Evolutionary conservation across 2,888 invertebrate genomes (phyloP).

Genomic region (Holacanthella duospinosa): DNA sequence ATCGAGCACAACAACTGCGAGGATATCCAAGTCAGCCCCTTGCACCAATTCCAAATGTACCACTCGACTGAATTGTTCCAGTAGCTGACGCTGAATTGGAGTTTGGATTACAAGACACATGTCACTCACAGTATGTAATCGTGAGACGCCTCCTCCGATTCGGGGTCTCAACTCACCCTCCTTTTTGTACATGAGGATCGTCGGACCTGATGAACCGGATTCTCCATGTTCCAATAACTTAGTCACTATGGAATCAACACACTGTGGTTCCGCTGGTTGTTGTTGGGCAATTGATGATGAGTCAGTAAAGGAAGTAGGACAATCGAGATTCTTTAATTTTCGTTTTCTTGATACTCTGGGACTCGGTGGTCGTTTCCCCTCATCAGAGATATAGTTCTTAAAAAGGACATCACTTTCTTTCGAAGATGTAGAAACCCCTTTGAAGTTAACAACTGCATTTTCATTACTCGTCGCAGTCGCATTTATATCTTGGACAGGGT

Average conservation of each 20-base stretch:
- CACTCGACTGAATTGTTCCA: constrained; percentile 28
- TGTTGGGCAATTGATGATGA: too few species aligned
- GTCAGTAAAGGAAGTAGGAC: too few species aligned
- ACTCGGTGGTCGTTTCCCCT: background rate
- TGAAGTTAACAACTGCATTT: too few species aligned
- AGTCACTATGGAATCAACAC: constrained; percentile 15
- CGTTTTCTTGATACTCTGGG: background rate
- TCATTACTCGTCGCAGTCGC: background rate
- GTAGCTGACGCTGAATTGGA: constrained; percentile 31
- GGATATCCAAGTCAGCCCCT: constrained; percentile 24
- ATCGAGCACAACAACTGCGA: constrained; percentile 25
- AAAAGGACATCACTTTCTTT: background rate
- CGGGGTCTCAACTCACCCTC: constrained; percentile 18
- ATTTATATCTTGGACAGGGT: background rate
- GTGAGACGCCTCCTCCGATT: constrained; percentile 19
- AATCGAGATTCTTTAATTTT: too few species aligned
- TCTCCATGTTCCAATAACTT: constrained; percentile 28
- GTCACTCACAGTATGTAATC: constrained; percentile 18
- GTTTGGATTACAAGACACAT: constrained; percentile 31
- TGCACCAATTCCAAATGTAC: constrained; percentile 27
- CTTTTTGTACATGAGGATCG: constrained; percentile 29
- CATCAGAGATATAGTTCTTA: background rate
- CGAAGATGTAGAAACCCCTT: too few species aligned
- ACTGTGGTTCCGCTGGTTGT: constrained; percentile 8
- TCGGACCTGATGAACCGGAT: constrained; percentile 22